Base-by-base conservation (phyloP, 35 echinoderm and acorn worm genomes). In the Heliocidaris tuberculata region DNA sequence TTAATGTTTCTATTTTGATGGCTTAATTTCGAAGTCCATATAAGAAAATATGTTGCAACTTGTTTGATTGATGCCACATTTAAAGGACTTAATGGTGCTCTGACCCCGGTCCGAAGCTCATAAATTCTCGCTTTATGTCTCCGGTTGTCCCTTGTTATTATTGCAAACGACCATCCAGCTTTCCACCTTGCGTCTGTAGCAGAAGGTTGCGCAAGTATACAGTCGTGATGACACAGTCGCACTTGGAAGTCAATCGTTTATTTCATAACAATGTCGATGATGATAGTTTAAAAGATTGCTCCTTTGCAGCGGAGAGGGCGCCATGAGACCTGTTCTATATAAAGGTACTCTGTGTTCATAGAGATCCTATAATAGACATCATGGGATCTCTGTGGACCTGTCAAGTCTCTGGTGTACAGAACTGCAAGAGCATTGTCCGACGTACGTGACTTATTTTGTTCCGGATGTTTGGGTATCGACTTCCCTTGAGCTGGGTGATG, bases 71-170 rank as follows among this genome's bases (percentile, higher is more conserved):
- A 78, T 78, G 65, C 61, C 61, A 27, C 24, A 71, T 27, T 78
- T 78, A n/a, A 78, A 78, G 65, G 65, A 5, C 65, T 78, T 71
- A 71, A 78, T 78, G 65, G 65, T 27, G 65, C 87, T 48, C 15
- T n/a, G 87, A 47, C 86, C 87, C 87, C 32, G 87, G 65, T 48
- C 87, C 86, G 86, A 88, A 13, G 86, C 86, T 88, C 86, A 48
- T 88, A 88, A 88, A 89, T 89, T 89, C 31, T 47, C 87, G 87
- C 87, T 89, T 89, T 89, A 47, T 89, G 86, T 42, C 31, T 48
- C 47, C 31, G 87, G 87, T 48, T 42, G 87, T 88, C 87, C 87
- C 13, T 30, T 47, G 30, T 19, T 89, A 48, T 89, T 89, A 78
- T 89, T 15, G 4, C 32, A 88, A 88, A 89, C 87, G 87, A 89